Evolutionary conservation across 2,113 vertebrate genomes (phyloP).

Genomic region (Elanus axillaris): DNA sequence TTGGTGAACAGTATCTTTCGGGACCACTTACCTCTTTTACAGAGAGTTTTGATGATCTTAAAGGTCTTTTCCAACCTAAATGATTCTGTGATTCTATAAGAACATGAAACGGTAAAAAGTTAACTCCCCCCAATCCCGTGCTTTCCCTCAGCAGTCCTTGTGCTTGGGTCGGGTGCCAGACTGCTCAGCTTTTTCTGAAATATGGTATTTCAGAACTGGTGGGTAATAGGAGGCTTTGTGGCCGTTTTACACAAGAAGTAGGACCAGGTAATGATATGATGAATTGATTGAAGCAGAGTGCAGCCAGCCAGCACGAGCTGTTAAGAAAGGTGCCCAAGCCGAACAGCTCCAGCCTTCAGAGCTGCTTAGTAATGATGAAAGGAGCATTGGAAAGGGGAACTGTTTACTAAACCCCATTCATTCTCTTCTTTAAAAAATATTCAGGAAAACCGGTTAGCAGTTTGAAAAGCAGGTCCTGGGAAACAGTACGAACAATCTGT

Average conservation of each 20-base stretch:
- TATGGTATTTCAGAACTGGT: rapidly evolving
- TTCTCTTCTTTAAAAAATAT: background rate
- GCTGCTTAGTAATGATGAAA: rapidly evolving
- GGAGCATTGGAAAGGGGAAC: background rate
- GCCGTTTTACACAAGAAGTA: rapidly evolving
- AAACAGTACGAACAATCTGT: rapidly evolving
- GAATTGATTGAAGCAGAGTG: background rate
- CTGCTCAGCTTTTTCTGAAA: background rate
- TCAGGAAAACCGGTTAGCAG: background rate
- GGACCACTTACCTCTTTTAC: background rate
- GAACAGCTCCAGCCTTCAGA: background rate
- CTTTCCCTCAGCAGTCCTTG: background rate
- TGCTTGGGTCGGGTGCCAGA: background rate
- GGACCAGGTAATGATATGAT: rapidly evolving
- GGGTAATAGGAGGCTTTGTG: background rate
- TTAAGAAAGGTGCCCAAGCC: background rate
- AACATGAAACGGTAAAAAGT: rapidly evolving
- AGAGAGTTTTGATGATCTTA: background rate
- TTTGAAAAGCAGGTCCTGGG: background rate
- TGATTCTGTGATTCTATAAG: background rate
- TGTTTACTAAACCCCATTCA: background rate
- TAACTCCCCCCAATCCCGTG: rapidly evolving
- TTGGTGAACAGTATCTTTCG: background rate
- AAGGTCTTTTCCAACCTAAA: background rate
- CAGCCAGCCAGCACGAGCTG: background rate